Conservation (phyloP, 1,140 invertebrate species). For the Oppia nitens region DNA sequence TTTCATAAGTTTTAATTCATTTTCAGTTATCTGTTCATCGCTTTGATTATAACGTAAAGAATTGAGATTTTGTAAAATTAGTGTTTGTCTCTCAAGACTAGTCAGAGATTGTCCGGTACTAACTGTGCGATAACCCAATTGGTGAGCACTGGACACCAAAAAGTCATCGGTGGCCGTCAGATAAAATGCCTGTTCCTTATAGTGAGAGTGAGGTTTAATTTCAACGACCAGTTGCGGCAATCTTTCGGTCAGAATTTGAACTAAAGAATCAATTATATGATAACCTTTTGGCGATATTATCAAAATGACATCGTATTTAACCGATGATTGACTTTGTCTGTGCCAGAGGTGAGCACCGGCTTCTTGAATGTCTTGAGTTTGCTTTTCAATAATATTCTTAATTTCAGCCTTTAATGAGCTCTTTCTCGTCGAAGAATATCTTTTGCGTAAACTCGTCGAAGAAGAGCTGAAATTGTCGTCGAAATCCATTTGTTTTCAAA, state of each 20-base stretch:
- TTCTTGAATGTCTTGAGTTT: constrained; percentile 2
- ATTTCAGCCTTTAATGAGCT: neutral
- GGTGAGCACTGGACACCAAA: neutral
- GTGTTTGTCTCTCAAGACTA: constrained; percentile 8
- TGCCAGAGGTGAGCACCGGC: constrained; percentile 1
- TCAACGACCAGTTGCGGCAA: neutral
- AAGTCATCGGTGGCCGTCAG: constrained; percentile 2
- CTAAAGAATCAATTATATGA: neutral
- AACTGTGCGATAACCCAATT: neutral
- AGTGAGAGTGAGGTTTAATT: neutral
- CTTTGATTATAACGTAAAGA: neutral
- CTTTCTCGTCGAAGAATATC: neutral
- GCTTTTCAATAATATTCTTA: neutral
- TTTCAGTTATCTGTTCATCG: neutral
- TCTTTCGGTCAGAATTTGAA: neutral
- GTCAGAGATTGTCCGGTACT: neutral
- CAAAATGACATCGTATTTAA: constrained; percentile 10
- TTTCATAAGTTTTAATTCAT: neutral
- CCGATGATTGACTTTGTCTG: neutral
- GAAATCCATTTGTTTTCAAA: too few species aligned
- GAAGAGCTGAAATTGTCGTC: too few species aligned
- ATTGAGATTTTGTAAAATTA: neutral
- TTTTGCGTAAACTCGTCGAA: neutral
- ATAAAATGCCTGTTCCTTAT: constrained; percentile 7
- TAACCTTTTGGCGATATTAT: neutral